phyloP scores from a whole-genome alignment of 2,113 vertebrate species.

The Motacilla tschutschensis region DNA sequence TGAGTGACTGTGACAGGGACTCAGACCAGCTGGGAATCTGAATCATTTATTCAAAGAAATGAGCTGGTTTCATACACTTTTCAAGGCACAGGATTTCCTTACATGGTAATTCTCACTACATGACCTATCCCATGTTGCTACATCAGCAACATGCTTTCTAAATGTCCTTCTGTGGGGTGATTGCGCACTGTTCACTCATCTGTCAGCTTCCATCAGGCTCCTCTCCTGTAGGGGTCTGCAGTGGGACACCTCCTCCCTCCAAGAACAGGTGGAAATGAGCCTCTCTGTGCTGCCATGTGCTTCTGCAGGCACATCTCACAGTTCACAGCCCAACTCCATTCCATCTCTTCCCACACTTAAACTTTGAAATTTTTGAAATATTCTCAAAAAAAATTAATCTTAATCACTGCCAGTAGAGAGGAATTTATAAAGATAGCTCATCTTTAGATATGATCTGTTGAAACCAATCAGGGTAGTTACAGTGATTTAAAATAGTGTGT shows the following conservation, averaged over 20 bases:
- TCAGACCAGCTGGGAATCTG: not conserved
- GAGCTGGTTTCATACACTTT: not conserved
- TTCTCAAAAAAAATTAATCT: not conserved
- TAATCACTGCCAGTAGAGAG: not conserved
- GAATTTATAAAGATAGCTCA: not conserved
- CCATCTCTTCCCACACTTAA: not conserved
- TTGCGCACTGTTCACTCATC: fast-evolving
- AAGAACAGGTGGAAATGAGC: not conserved
- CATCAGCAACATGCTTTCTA: fast-evolving
- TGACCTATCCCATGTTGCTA: not conserved
- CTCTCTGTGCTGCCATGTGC: not conserved
- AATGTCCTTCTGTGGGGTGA: not conserved
- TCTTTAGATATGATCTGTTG: not conserved
- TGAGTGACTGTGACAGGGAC: fast-evolving
- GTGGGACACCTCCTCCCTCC: not conserved
- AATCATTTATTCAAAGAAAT: not conserved
- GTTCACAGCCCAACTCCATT: not conserved
- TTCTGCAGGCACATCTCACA: fast-evolving
- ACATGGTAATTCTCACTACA: not conserved
- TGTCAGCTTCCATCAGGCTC: not conserved
- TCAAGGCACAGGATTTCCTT: not conserved
- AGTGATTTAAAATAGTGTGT: not conserved
- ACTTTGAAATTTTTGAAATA: not conserved
- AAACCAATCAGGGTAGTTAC: not conserved
- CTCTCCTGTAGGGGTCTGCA: not conserved